phyloP scores from a whole-genome alignment of 2,888 invertebrate species.

The Camptogramma bilineatum region DNA sequence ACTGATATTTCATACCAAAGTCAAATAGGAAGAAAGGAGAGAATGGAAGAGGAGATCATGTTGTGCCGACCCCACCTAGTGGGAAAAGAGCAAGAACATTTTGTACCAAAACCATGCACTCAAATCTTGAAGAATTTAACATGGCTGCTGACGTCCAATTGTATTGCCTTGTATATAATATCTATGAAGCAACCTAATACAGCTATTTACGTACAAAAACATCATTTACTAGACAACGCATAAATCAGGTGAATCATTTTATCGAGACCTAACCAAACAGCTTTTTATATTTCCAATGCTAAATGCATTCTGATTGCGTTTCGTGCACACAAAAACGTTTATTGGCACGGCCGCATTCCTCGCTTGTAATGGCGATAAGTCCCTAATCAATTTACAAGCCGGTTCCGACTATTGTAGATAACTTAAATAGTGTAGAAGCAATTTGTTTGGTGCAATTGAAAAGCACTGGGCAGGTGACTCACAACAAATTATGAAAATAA shows the following conservation, averaged over 20 bases:
- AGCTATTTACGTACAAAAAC: background rate
- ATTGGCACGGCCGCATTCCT: constrained; percentile 59
- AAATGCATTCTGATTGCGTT: constrained; percentile 24
- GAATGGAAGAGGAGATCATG: too few relatives aligned
- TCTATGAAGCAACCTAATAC: too few relatives aligned
- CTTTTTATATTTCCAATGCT: constrained; percentile 12
- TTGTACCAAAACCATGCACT: too few relatives aligned
- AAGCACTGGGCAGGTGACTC: background rate
- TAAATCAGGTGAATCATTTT: background rate
- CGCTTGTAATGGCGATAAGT: constrained; percentile 57
- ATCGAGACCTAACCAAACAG: constrained; percentile 1
- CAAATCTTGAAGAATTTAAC: too few relatives aligned
- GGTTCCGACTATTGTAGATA: constrained; percentile 24
- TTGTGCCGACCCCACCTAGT: too few relatives aligned
- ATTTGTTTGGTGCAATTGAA: constrained; percentile 16
- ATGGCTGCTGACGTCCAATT: too few relatives aligned
- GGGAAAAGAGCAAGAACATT: too few relatives aligned
- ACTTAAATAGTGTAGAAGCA: constrained; percentile 28
- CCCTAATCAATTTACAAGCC: constrained; percentile 64
- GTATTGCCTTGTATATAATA: too few relatives aligned
- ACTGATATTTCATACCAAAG: too few relatives aligned
- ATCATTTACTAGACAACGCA: background rate
- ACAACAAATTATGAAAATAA: too few relatives aligned
- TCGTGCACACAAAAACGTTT: constrained; percentile 26
- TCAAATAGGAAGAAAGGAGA: too few relatives aligned